Conservation (phyloP, 2,888 invertebrate species). For the Brenthis daphne region DNA sequence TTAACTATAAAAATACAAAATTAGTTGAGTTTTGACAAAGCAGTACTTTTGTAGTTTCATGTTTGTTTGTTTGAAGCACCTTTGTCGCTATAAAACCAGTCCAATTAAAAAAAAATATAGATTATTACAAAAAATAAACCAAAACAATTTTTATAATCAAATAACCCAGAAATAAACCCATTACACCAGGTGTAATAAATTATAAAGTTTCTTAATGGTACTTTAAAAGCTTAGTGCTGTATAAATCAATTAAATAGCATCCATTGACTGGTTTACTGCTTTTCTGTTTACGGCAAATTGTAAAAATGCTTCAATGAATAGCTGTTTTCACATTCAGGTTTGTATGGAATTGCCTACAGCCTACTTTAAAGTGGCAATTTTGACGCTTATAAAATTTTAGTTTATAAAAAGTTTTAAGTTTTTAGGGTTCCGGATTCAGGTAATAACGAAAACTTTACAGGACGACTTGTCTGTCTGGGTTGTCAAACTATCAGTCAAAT, state of each 20-base stretch:
- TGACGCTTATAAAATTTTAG: not conserved
- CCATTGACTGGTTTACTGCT: slow-evolving; percentile 41
- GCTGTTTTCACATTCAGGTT: slow-evolving; percentile 5
- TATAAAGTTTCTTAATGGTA: slow-evolving; percentile 35
- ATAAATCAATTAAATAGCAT: slow-evolving; percentile 45
- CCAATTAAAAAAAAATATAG: no score
- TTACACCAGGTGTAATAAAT: slow-evolving; percentile 31
- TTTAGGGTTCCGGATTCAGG: not conserved
- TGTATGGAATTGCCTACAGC: slow-evolving; percentile 9
- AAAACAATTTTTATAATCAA: not conserved
- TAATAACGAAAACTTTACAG: no score
- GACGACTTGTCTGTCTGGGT: no score
- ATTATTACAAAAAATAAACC: not conserved
- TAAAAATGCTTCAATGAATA: slow-evolving; percentile 19
- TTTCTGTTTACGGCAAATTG: slow-evolving; percentile 25
- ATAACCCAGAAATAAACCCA: slow-evolving; percentile 19
- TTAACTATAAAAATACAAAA: no score
- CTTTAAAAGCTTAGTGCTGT: slow-evolving; percentile 35
- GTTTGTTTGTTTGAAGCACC: no score
- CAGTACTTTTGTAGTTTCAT: no score
- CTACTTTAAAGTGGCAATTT: not conserved
- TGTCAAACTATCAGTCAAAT: no score
- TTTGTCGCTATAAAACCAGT: no score
- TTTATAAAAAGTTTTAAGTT: not conserved
- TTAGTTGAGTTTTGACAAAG: no score